phyloP scores from a whole-genome alignment of 2,888 invertebrate genomes.

The Odiellus spinosus region DNA sequence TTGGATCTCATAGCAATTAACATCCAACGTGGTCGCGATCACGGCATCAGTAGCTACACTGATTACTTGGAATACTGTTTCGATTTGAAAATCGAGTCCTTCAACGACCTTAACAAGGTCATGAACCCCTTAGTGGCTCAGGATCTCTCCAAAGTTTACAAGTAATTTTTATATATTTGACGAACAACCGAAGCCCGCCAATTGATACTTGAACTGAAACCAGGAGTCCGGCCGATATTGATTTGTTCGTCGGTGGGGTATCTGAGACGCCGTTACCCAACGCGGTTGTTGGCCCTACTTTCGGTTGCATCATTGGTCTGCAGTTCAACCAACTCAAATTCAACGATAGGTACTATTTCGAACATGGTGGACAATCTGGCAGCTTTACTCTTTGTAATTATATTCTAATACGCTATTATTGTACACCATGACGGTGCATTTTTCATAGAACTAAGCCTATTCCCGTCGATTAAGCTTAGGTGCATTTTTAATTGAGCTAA shows the following conservation, averaged over 20 bases:
- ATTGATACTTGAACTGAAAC: not conserved
- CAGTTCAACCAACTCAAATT: slow-evolving; percentile 64
- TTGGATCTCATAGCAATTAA: slow-evolving; percentile 60
- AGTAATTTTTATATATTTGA: slow-evolving; percentile 7
- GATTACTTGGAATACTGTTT: slow-evolving; percentile 60
- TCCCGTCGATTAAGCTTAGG: too few relatives aligned
- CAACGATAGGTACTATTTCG: slow-evolving; percentile 82
- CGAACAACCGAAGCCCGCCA: not conserved
- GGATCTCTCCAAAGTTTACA: slow-evolving; percentile 20
- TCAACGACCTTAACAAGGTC: slow-evolving; percentile 40
- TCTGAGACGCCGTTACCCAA: slow-evolving; percentile 60
- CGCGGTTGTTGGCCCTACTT: slow-evolving; percentile 64
- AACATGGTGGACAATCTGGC: slow-evolving; percentile 37
- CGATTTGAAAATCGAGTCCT: slow-evolving; percentile 42
- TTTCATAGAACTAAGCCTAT: too few relatives aligned
- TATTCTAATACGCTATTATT: too few relatives aligned
- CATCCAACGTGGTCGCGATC: slow-evolving; percentile 64
- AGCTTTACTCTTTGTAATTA: slow-evolving; percentile 17
- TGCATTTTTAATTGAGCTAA: too few relatives aligned
- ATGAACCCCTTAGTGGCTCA: slow-evolving; percentile 31
- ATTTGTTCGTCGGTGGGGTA: slow-evolving; percentile 71
- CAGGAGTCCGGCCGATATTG: slow-evolving; percentile 63
- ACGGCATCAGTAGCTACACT: slow-evolving; percentile 56
- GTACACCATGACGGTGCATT: too few relatives aligned
- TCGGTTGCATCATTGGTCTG: slow-evolving; percentile 65